These are phyloP conservation scores for Mobula birostris DNA, from an alignment of 2,113 vertebrate species.

Conservation along the genomic window DNA sequence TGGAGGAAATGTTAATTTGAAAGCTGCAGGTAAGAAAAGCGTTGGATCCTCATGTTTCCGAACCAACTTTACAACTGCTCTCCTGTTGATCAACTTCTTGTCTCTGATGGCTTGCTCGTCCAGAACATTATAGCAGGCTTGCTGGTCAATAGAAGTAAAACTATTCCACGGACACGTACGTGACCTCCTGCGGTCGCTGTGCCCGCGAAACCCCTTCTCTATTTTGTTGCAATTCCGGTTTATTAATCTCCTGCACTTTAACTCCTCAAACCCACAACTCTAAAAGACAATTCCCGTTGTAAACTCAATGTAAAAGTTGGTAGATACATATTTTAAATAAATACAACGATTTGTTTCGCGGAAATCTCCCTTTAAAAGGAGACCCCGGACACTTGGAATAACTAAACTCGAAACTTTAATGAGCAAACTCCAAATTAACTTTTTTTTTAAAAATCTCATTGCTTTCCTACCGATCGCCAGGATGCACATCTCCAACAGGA, in stretches of 20 bases:
- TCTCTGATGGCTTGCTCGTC: background rate
- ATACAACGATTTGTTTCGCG: background rate
- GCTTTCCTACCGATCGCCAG: conserved; percentile 11
- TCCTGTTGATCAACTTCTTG: background rate
- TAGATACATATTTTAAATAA: background rate
- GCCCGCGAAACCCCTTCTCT: background rate
- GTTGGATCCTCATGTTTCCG: background rate
- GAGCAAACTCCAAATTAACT: background rate
- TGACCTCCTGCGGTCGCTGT: background rate
- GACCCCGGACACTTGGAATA: background rate
- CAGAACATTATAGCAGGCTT: background rate
- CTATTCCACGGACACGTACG: background rate
- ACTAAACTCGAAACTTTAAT: background rate
- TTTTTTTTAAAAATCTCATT: background rate
- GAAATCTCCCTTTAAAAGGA: background rate
- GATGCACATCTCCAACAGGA: conserved; percentile 25
- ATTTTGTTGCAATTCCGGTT: background rate
- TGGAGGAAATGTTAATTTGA: background rate
- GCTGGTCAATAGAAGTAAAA: background rate
- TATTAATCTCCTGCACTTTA: background rate
- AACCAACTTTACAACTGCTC: background rate
- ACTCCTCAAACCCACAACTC: background rate
- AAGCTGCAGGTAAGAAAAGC: background rate
- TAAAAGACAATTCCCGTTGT: too few species aligned
- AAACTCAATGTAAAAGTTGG: background rate